phyloP scores from a whole-genome alignment of 2,797 vertebrate genomes.

The Prunella strophiata region DNA sequence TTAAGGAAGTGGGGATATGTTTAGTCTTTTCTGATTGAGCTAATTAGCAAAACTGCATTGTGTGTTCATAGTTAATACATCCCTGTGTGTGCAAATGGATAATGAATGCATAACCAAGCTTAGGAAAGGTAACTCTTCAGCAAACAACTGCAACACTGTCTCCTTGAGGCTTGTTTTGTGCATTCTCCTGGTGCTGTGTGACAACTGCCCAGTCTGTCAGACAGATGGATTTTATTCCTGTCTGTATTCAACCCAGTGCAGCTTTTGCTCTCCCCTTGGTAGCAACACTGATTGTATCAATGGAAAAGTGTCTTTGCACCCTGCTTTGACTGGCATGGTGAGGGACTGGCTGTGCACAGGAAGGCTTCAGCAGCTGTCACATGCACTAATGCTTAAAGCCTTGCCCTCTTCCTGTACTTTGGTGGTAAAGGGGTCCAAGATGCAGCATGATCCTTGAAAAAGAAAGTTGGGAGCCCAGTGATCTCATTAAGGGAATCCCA shows the following conservation, averaged over 20 bases:
- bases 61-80: not conserved
- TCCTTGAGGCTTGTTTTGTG: not conserved
- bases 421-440: not conserved
- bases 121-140: not conserved
- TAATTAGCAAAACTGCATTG: not conserved
- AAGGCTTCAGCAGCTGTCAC: not conserved
- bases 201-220: not conserved
- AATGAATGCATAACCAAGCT: not conserved
- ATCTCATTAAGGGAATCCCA: not conserved
- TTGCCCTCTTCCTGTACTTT: not conserved
- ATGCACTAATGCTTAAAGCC: not conserved
- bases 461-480: not conserved
- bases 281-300: not conserved
- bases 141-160: not conserved
- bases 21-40: not conserved
- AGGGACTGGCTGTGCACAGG: accelerated
- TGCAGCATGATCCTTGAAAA: not conserved
- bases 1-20: not conserved
- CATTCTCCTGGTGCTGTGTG: not conserved
- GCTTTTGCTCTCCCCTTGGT: not conserved
- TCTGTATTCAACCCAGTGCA: not conserved
- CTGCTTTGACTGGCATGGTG: accelerated
- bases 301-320: not conserved
- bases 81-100: not conserved
- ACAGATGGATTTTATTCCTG: not conserved